These are phyloP conservation scores for Mamestra brassicae DNA, from an alignment of 2,888 invertebrate genomes.

Conservation along the genomic window DNA sequence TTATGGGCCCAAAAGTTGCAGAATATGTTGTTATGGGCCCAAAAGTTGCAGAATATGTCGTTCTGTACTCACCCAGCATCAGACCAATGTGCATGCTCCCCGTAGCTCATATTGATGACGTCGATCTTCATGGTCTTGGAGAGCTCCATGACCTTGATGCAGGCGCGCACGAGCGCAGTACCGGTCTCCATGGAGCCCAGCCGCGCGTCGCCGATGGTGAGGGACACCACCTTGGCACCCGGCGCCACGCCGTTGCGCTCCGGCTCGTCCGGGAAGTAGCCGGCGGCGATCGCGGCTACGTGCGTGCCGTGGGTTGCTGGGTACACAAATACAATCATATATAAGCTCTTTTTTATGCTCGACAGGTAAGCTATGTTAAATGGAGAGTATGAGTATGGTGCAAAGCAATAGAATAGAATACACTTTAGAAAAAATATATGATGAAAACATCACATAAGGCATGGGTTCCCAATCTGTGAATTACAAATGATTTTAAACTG, in stretches of 20 bases:
- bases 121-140: conserved; percentile 92
- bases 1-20: no score
- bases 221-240: conserved; percentile 97
- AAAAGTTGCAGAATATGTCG: no score
- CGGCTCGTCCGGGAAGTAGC: conserved; percentile 96
- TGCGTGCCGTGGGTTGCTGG: conserved; percentile 99
- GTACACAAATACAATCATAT: background rate
- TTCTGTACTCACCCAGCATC: conserved; percentile 94
- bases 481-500: no score
- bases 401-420: no score
- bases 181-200: conserved; percentile 99
- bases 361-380: no score
- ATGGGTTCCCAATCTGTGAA: no score
- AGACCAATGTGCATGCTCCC: conserved; percentile 98
- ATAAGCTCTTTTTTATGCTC: no score
- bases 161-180: conserved; percentile 97
- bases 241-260: conserved; percentile 98
- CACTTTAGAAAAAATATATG: no score
- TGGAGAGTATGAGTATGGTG: no score
- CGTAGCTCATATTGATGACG: conserved; percentile 99
- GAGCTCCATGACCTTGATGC: conserved; percentile 96
- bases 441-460: no score
- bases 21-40: background rate
- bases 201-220: conserved; percentile 98
- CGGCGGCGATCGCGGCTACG: conserved; percentile 98